phyloP scores from a whole-genome alignment of 2,888 invertebrate genomes.

The Andrena trimmerana region DNA sequence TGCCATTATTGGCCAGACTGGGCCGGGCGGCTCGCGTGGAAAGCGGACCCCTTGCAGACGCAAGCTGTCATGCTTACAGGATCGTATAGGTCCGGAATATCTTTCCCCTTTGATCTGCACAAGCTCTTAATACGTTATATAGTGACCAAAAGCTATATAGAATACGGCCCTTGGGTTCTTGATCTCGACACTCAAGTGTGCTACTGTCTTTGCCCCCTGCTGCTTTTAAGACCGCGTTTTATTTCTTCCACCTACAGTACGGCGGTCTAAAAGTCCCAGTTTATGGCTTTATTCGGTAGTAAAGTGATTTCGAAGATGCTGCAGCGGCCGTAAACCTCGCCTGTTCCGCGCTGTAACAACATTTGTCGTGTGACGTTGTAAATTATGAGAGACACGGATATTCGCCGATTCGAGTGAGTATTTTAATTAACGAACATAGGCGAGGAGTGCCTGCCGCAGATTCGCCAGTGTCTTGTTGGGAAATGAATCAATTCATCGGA shows the following conservation, averaged over 20 bases:
- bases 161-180: not conserved
- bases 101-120: not conserved
- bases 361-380: not conserved
- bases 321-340: not conserved
- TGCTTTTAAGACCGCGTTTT: not conserved
- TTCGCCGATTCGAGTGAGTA: no score
- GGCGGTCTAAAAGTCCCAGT: not conserved
- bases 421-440: not conserved
- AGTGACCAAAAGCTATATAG: not conserved
- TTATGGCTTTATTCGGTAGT: constrained; percentile 6
- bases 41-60: no score
- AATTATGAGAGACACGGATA: no score
- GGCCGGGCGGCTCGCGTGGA: not conserved
- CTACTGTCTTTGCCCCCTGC: not conserved
- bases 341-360: not conserved
- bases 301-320: constrained; percentile 2
- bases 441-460: not conserved
- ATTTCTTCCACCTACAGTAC: not conserved
- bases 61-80: not conserved
- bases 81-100: not conserved
- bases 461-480: not conserved
- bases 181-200: not conserved
- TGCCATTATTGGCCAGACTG: not conserved
- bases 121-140: not conserved
- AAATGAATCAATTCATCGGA: not conserved